These are phyloP conservation scores for Anaspis maculata DNA, from an alignment of 2,888 invertebrate species.

Conservation along the genomic window DNA sequence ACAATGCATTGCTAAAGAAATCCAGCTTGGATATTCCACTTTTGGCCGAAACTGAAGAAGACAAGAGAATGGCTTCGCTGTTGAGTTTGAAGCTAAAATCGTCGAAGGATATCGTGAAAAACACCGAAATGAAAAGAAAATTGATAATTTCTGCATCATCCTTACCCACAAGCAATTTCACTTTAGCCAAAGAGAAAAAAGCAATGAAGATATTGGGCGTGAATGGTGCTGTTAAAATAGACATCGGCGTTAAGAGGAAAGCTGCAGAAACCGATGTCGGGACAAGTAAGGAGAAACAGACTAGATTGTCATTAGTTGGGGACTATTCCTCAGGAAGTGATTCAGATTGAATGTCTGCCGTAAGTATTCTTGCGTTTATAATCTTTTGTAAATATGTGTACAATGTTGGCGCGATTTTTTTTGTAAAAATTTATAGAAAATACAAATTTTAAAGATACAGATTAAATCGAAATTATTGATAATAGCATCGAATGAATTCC, in stretches of 20 bases:
- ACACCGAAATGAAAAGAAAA: constrained; percentile 32
- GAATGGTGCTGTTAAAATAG: constrained; percentile 16
- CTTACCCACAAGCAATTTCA: constrained; percentile 34
- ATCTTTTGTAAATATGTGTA: too few species aligned
- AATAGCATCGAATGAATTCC: too few species aligned
- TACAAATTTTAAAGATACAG: too few species aligned
- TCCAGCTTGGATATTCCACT: constrained; percentile 70
- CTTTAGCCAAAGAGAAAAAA: constrained; percentile 31
- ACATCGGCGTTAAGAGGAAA: constrained; percentile 25
- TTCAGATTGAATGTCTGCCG: too few species aligned
- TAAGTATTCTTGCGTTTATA: too few species aligned
- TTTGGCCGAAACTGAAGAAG: constrained; percentile 72
- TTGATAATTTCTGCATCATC: constrained; percentile 34
- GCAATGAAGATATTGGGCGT: constrained; percentile 30
- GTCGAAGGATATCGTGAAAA: constrained; percentile 51
- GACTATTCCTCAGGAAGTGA: too few species aligned
- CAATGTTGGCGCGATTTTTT: too few species aligned
- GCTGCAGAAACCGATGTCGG: too few species aligned
- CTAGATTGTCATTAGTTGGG: too few species aligned
- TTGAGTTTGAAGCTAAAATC: constrained; percentile 62
- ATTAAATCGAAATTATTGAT: too few species aligned
- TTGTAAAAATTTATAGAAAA: too few species aligned
- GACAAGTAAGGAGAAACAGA: too few species aligned
- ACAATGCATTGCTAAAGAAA: constrained; percentile 63
- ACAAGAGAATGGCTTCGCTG: constrained; percentile 69